Evolutionary conservation across 2,888 invertebrate species (phyloP).

Genomic region (Cataglyphis rosenhaueri): DNA sequence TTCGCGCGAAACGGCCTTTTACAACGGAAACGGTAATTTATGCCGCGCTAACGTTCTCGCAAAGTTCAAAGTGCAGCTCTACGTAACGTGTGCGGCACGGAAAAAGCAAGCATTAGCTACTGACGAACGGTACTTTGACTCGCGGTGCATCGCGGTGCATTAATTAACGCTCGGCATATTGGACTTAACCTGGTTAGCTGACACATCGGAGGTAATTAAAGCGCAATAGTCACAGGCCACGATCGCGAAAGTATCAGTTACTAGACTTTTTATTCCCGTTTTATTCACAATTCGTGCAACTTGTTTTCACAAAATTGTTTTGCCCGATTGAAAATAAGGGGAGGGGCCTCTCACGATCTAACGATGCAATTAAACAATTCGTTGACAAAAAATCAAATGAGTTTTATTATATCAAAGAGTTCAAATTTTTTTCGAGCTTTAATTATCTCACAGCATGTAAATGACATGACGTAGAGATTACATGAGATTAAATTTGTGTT

Average conservation of each 20-base stretch:
- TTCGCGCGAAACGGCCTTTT: slow-evolving; percentile 56
- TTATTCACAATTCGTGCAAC: background rate
- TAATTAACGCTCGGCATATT: slow-evolving; percentile 63
- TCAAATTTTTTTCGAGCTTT: background rate
- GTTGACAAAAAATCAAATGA: background rate
- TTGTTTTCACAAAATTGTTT: background rate
- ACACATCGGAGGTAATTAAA: slow-evolving; percentile 63
- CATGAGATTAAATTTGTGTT: background rate
- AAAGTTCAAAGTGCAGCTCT: slow-evolving; percentile 66
- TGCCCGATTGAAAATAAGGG: background rate
- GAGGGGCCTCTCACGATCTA: background rate
- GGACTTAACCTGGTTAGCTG: slow-evolving; percentile 58
- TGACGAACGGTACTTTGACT: slow-evolving; percentile 63
- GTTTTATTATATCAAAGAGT: background rate
- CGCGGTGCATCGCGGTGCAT: slow-evolving; percentile 59
- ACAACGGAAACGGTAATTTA: slow-evolving; percentile 58
- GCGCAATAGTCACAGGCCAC: slow-evolving; percentile 38
- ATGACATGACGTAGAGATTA: background rate
- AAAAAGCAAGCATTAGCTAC: slow-evolving; percentile 60
- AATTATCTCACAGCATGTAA: background rate
- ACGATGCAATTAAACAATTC: background rate
- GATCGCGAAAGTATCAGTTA: slow-evolving; percentile 44
- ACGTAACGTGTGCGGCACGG: slow-evolving; percentile 39
- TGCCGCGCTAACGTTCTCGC: slow-evolving; percentile 52
- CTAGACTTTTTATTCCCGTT: slow-evolving; percentile 14